Conservation (phyloP, 2,888 invertebrate species). For the Heliconius hortense region DNA sequence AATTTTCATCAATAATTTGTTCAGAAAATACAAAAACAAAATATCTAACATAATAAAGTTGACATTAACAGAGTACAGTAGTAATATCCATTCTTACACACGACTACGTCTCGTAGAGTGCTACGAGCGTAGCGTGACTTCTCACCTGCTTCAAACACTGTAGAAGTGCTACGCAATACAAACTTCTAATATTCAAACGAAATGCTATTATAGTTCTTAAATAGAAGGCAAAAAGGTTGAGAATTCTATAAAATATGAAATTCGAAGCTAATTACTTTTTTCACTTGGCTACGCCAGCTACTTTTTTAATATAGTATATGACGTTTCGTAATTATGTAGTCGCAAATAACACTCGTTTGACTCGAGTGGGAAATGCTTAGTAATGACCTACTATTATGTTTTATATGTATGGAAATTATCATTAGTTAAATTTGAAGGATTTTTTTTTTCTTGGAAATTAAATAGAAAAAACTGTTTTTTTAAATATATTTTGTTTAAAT, state of each 20-base stretch:
- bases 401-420: slow-evolving; percentile 6
- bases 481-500: background rate
- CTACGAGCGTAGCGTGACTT: slow-evolving; percentile 31
- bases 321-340: slow-evolving; percentile 31
- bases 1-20: background rate
- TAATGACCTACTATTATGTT: slow-evolving; percentile 24
- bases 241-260: background rate
- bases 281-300: slow-evolving; percentile 10
- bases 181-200: background rate
- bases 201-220: background rate
- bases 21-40: slow-evolving; percentile 6
- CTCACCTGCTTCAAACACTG: slow-evolving; percentile 30
- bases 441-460: background rate
- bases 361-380: slow-evolving; percentile 22
- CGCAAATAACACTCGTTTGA: slow-evolving; percentile 32
- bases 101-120: slow-evolving; percentile 23
- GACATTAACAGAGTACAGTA: slow-evolving; percentile 19
- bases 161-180: slow-evolving; percentile 31
- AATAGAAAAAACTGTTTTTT: background rate
- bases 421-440: slow-evolving; percentile 1
- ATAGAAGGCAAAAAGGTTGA: background rate
- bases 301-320: slow-evolving; percentile 25
- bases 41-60: background rate
- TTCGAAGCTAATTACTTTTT: slow-evolving; percentile 15
- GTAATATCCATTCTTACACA: slow-evolving; percentile 14